A percentile compares a stretch with the other conserved stretches of the same genome.
Evolutionary conservation across 2,888 invertebrate genomes (phyloP).

Genomic region (Troides aeacus): DNA sequence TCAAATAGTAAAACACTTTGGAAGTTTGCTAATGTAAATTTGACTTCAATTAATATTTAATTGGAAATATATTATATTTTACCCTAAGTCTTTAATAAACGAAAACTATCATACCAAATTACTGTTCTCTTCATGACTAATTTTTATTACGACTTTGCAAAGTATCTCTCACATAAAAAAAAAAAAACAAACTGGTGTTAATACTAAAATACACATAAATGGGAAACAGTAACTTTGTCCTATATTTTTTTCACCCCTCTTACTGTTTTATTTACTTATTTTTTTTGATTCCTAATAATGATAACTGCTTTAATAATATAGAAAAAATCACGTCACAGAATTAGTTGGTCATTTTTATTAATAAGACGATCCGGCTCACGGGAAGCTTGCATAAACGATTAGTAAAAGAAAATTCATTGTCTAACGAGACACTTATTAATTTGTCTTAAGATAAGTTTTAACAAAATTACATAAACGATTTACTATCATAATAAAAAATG

Average conservation of each 20-base stretch:
- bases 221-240: no score
- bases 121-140: neutral
- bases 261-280: neutral
- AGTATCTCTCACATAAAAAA: no score
- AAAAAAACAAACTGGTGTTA: no score
- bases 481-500: conserved; percentile 7
- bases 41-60: conserved; percentile 5
- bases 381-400: conserved; percentile 10
- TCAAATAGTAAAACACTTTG: conserved; percentile 14
- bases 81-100: neutral
- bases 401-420: conserved; percentile 27
- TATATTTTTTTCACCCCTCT: no score
- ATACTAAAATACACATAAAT: no score
- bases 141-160: neutral
- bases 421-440: conserved; percentile 15
- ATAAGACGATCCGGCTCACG: conserved; percentile 17
- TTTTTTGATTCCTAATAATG: neutral
- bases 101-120: neutral
- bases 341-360: conserved; percentile 26
- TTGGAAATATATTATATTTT: neutral
- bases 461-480: conserved; percentile 10
- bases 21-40: conserved; percentile 4
- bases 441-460: conserved; percentile 19
- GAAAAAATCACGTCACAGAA: conserved; percentile 23
- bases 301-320: conserved; percentile 12